These are phyloP conservation scores for Stegostoma tigrinum DNA, from an alignment of 2,113 vertebrate species.

Conservation along the genomic window DNA sequence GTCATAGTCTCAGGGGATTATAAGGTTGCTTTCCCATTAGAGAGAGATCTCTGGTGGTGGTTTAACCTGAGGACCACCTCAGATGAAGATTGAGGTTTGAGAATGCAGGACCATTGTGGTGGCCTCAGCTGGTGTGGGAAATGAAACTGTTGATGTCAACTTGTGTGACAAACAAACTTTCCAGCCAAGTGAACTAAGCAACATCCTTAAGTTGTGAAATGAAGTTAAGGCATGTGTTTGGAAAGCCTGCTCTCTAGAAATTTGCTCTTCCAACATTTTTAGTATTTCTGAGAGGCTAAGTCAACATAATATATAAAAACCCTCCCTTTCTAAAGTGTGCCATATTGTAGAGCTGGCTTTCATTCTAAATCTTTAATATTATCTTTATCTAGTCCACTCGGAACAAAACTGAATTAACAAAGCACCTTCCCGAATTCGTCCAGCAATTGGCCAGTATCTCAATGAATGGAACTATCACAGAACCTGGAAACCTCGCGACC, in stretches of 20 bases:
- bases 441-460: neutral
- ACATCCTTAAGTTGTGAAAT: neutral
- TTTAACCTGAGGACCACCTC: no score
- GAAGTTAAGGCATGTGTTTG: neutral
- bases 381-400: neutral
- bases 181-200: no score
- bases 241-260: neutral
- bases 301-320: neutral
- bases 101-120: no score
- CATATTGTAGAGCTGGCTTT: neutral
- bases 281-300: neutral
- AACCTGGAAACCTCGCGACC: neutral
- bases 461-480: fast-evolving
- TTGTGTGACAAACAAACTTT: no score
- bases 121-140: no score
- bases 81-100: no score
- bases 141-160: no score
- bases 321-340: neutral
- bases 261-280: neutral
- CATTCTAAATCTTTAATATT: neutral
- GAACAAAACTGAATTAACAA: neutral
- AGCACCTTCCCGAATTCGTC: neutral
- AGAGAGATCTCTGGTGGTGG: no score
- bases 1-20: no score
- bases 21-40: no score